phyloP scores from a whole-genome alignment of 2,888 invertebrate species.

The Cryptocephalus primarius region DNA sequence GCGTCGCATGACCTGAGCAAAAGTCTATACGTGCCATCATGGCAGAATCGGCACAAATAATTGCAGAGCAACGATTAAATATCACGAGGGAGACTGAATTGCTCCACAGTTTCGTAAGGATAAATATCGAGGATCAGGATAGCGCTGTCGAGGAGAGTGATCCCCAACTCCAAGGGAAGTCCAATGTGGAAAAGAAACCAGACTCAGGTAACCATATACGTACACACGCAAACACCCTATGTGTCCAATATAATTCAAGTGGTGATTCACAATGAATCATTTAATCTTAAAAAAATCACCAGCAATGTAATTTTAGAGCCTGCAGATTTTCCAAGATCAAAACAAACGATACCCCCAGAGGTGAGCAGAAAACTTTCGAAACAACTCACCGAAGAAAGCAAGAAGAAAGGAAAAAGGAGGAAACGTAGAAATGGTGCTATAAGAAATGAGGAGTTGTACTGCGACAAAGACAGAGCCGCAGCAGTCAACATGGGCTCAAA shows the following conservation, averaged over 20 bases:
- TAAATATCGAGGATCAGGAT: constrained; percentile 44
- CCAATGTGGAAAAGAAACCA: constrained; percentile 2
- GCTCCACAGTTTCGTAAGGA: constrained; percentile 67
- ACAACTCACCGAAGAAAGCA: constrained; percentile 16
- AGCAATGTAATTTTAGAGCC: too few species aligned
- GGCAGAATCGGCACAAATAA: constrained; percentile 15
- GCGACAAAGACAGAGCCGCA: constrained; percentile 84
- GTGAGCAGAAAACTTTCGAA: constrained; percentile 2
- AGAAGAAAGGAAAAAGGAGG: constrained; percentile 26
- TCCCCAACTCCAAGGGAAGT: too few species aligned
- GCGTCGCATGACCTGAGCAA: background rate
- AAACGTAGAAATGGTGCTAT: constrained; percentile 13
- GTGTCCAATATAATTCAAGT: too few species aligned
- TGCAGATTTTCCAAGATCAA: constrained; percentile 1
- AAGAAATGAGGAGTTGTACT: constrained; percentile 64
- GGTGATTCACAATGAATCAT: too few species aligned
- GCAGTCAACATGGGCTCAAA: constrained; percentile 79
- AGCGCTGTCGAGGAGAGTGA: too few species aligned
- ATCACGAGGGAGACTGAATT: constrained; percentile 57
- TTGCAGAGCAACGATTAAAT: constrained; percentile 22
- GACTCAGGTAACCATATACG: background rate
- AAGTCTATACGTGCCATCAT: constrained; percentile 4
- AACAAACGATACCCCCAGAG: constrained; percentile 15
- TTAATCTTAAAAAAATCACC: too few species aligned
- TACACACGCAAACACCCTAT: too few species aligned